Conservation (phyloP, 35 echinoderm and acorn worm species). For the Amphiura filiformis region DNA sequence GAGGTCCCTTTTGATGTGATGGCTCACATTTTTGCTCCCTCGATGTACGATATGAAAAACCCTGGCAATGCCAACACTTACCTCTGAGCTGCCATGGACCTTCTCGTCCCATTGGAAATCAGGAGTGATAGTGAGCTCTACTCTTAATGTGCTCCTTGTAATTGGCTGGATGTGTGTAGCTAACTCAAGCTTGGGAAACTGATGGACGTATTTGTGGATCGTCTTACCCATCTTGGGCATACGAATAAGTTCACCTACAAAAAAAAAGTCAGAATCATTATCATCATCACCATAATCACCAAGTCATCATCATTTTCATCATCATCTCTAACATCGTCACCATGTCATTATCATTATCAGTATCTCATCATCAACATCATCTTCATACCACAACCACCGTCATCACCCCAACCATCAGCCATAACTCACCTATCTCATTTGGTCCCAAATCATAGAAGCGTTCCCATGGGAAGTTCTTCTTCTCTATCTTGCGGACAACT, state of each 20-base stretch:
- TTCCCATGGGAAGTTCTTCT: constrained; percentile 99
- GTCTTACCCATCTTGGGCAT: constrained; percentile 99
- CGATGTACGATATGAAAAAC: too few relatives aligned
- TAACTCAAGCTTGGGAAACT: constrained; percentile 91
- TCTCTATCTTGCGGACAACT: constrained; percentile 96
- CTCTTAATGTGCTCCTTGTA: constrained; percentile 87
- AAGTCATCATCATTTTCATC: too few relatives aligned
- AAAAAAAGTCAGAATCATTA: too few relatives aligned
- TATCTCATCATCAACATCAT: too few relatives aligned
- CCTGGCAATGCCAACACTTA: too few relatives aligned
- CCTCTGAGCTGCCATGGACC: constrained; percentile 96
- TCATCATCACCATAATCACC: too few relatives aligned
- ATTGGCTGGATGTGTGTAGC: constrained; percentile 97
- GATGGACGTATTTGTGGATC: constrained; percentile 97
- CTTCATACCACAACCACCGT: too few relatives aligned
- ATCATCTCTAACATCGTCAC: too few relatives aligned
- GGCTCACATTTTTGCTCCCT: too few relatives aligned
- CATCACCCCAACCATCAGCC: too few relatives aligned
- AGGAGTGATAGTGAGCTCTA: constrained; percentile 95
- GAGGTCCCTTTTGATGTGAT: too few relatives aligned
- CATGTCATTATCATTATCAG: too few relatives aligned
- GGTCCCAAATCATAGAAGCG: constrained; percentile 96
- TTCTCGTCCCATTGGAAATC: constrained; percentile 99
- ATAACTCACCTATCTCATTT: constrained; percentile 95
- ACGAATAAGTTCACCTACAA: constrained; percentile 96